Evolutionary conservation across 2,888 invertebrate genomes (phyloP), one percentile per base, ranked within the genome.

Genomic region (Rhimphoctona megacephalus): DNA sequence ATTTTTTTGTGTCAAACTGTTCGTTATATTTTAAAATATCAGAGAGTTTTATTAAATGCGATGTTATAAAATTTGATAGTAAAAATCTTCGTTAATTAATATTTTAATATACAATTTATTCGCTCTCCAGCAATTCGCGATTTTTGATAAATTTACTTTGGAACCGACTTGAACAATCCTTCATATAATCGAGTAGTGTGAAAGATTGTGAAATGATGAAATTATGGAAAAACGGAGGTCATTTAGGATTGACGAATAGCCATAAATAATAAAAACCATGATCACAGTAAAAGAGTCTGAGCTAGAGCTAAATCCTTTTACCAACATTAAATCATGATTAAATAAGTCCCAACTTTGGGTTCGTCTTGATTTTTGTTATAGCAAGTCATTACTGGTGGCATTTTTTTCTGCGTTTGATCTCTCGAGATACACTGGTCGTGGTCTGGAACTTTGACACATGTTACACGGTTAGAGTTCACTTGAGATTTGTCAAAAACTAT

Each of bases 401-500:
- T 74, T 74, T 73, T 39, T 7, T 7, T 57, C 33, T 25, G 73
- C 2, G 39, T 33, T 17, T 7, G 17, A 39, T 74, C 17, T 19
- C 39, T 25, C 72, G 57, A 22, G 22, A 30, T 49, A 30, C 30
- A n/a, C 6, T 17, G 0, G n/a, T 46, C 30, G 36, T 49, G 22
- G 4, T 66, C 22, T 73, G n/a, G 6, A 79, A 33, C 39, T 43
- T 19, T 30, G 43, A 36, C 25, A 25, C 11, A 76, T n/a, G 57
- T 46, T 25, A 4, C 46, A 46, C 14, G 76, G 22, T 61, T 17
- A 43, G 46, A 61, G 70, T 19, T 82, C 25, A 43, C 36, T 64
- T 49, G 64, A 30, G 77, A 77, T 66, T 83, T 70, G 30, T 52
- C 70, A 25, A 83, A 66, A 70, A 61, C 61, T 33, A 11, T 43